Percentiles rank a stretch among this genome's conserved stretches.
phyloP scores from a whole-genome alignment of 2,113 vertebrate genomes.

The Setophaga petechia region DNA sequence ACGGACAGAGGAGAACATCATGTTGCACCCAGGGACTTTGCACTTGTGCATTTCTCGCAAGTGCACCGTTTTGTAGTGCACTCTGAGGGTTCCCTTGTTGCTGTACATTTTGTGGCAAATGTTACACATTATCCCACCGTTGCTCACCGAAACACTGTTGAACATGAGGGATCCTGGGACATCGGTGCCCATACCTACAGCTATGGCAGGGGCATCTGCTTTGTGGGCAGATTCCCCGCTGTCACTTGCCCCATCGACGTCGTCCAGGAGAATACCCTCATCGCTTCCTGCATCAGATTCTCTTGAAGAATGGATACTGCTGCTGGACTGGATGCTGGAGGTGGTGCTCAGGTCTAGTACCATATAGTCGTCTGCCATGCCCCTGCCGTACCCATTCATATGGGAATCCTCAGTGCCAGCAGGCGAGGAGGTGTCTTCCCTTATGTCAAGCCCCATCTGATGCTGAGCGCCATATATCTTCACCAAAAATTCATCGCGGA shows the following conservation, averaged over 20 bases:
- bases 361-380: constrained; percentile 91
- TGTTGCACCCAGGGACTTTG: constrained; percentile 97
- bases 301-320: constrained; percentile 94
- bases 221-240: constrained; percentile 86
- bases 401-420: constrained; percentile 88
- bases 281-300: constrained; percentile 97
- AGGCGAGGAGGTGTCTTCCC: constrained; percentile 85
- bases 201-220: constrained; percentile 72
- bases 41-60: constrained; percentile 99
- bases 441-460: constrained; percentile 85
- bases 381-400: constrained; percentile 88
- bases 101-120: constrained; percentile 99
- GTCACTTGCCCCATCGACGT: constrained; percentile 92
- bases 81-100: constrained; percentile 98
- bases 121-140: constrained; percentile 93
- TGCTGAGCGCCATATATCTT: constrained; percentile 95
- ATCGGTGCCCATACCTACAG: constrained; percentile 73
- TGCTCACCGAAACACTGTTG: constrained; percentile 82
- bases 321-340: constrained; percentile 94
- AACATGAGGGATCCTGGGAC: constrained; percentile 82
- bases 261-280: constrained; percentile 95
- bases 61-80: constrained; percentile 99
- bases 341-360: constrained; percentile 97
- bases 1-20: constrained; percentile 99
- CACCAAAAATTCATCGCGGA: constrained; percentile 94